Conservation (phyloP, 2,113 vertebrate species). For the Mellivora capensis region DNA sequence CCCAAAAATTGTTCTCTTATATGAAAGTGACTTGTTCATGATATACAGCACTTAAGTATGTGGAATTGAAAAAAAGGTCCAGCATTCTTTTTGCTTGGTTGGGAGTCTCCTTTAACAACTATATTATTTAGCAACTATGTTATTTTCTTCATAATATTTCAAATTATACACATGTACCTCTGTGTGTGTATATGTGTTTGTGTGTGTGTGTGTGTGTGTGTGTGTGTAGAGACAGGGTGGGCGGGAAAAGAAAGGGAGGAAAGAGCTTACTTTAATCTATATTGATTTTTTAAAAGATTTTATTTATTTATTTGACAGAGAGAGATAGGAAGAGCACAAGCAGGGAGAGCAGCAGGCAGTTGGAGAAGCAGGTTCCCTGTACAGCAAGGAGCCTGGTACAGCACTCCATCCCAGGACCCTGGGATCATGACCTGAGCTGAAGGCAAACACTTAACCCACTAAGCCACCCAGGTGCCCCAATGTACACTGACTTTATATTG, state of each 20-base stretch:
- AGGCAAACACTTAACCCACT: no score
- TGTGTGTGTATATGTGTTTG: background rate
- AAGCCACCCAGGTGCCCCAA: background rate
- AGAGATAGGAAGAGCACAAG: no score
- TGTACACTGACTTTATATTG: background rate
- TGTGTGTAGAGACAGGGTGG: background rate
- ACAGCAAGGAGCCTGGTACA: no score
- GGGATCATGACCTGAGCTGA: no score
- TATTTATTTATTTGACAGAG: no score
- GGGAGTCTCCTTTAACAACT: background rate
- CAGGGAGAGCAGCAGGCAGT: no score
- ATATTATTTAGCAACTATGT: background rate
- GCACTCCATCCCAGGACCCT: no score
- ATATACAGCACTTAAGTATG: background rate
- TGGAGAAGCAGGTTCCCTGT: no score
- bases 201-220: background rate
- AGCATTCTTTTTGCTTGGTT: background rate
- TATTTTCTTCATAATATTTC: constrained; percentile 17
- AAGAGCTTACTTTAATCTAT: background rate
- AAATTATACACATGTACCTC: background rate
- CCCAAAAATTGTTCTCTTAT: background rate
- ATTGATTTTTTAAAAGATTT: no score
- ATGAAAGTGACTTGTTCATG: background rate
- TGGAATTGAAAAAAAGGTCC: background rate
- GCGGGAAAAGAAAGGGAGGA: no score